Base-by-base conservation (phyloP, 2,888 invertebrate genomes). In the Fragum fragum region DNA sequence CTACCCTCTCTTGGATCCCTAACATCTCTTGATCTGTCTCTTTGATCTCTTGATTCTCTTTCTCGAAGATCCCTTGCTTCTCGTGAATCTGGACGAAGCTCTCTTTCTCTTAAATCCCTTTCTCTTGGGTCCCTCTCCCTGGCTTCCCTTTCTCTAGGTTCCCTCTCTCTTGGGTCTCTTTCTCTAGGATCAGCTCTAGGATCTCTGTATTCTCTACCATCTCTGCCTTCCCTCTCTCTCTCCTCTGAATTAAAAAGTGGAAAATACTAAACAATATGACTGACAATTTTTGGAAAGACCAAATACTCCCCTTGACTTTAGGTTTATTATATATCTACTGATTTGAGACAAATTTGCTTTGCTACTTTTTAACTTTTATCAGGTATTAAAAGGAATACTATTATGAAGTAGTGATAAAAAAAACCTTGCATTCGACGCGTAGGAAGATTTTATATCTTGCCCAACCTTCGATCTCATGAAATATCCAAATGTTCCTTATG, bases 41-140 rank as follows among this genome's bases (percentile, higher is more conserved):
- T 57, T 16, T 21, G 6, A 11, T 76, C 76, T 42, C 84, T 78
- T 5, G 73, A 39, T 7, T 84, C 84, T 9, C 73, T 72, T 21
- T 73, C 72, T 23, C 80, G 47, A 1, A 68, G 75, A 23, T 80
- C 80, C 23, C 78, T 71, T 0, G 71, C 18, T 9, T 81, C 86
- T 66, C 81, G 72, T 16, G 32, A n/a, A 47, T 47, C 47, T 9
- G 18, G 14, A 9, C 14, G 18, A 47, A 18, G 47, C 16, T 74
- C 74, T 36, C 82, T 79, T 42, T 79, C 75, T 71, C 87, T 53
- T 63, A 77, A n/a, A 42, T 82, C 74, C 68, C 85, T 77, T 7
- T 80, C 73, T 32, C 76, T 61, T 1, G 68, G 53, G 16, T 83
- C 83, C 26, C 77, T 57, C n/a, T 77, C 83, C 42, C 83, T 76